Evolutionary conservation across 2,797 vertebrate species (phyloP).

Genomic region (Balearica regulorum): DNA sequence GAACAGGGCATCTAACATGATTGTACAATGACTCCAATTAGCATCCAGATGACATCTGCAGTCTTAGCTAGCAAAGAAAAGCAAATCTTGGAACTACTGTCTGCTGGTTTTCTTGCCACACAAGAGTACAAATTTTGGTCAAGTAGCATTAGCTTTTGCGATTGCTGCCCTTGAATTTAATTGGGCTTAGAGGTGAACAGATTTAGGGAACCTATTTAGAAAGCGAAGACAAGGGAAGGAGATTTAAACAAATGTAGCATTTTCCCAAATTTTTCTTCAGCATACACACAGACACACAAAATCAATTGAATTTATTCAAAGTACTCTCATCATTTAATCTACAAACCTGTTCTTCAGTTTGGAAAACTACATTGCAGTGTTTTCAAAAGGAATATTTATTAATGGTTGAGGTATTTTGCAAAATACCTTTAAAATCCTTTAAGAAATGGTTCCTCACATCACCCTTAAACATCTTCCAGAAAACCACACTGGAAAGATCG

Average conservation of each 20-base stretch:
- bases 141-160: neutral
- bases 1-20: neutral
- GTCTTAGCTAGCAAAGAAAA: neutral
- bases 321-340: neutral
- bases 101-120: neutral
- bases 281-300: neutral
- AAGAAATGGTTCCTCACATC: neutral
- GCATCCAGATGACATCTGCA: neutral
- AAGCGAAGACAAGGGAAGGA: neutral
- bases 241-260: neutral
- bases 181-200: neutral
- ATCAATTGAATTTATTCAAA: neutral
- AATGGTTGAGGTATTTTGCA: neutral
- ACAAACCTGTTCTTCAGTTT: neutral
- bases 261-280: neutral
- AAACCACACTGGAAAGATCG: neutral
- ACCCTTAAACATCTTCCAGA: neutral
- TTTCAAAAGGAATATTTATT: neutral
- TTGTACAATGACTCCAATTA: neutral
- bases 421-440: neutral
- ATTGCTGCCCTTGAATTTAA: constrained; percentile 15
- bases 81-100: neutral
- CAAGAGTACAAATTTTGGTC: neutral
- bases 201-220: neutral
- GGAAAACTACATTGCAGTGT: neutral